Evolutionary conservation across 2,113 vertebrate genomes (phyloP), one percentile per base, ranked within the genome.

Genomic region (Marcusenius ussheri): DNA sequence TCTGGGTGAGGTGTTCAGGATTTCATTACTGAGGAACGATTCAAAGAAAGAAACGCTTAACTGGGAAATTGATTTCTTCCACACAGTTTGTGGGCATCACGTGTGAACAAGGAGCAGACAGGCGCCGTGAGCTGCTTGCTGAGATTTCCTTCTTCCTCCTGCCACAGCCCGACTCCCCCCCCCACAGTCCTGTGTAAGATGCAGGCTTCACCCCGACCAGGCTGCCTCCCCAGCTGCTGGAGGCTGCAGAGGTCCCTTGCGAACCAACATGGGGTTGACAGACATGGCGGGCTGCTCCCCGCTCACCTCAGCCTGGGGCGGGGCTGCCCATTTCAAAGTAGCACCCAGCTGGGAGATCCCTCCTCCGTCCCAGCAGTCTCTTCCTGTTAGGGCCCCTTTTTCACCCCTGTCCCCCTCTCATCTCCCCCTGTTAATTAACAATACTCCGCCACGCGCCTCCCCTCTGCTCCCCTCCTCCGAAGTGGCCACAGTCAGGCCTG

Each of bases 261-360:
- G 66, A 74, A 74, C n/a, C 74, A 80, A 15, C 74, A 42, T 13
- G 21, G 42, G 46, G 62, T 24, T 70, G 24, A 47, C 21, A 49
- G n/a, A 77, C 11, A 49, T 3, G 45, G 42, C 15, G 7, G n/a
- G 62, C 46, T 10, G 62, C 45, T 51, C 58, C 88, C 85, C 31
- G 10, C 85, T 39, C 24, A 50, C 84, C 84, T 27, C 42, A 85
- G 2, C 83, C 21, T 10, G 77, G 35, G 42, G 83, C 15, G 83
- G 13, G n/a, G 83, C 31, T 35, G 5, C 74, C 46, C 86, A 87
- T 92, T 91, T 93, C 93, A 93, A 93, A 92, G 91, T 70, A 88
- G 62, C 85, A 87, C 88, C 90, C 90, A 91, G 89, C 92, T 90
- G 93, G 89, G 90, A 21, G 10, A 50, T 92, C 87, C 51, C 87